These are phyloP conservation scores for Charadrius vociferus DNA, from an alignment of 2,113 vertebrate species.

Conservation along the genomic window DNA sequence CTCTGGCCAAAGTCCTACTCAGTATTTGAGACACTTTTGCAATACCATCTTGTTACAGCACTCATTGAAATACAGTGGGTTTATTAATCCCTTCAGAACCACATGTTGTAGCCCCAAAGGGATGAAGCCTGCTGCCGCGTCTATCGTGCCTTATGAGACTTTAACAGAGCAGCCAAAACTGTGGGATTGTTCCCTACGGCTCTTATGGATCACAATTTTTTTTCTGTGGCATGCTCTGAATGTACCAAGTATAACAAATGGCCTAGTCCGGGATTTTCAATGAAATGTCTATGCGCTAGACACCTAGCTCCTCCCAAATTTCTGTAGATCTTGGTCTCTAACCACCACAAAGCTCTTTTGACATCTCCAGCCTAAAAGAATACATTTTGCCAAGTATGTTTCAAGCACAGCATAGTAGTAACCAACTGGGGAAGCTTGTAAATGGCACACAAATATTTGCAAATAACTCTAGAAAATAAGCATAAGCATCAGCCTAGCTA, in stretches of 20 bases:
- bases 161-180: not conserved
- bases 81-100: slow-evolving; percentile 31
- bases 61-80: not conserved
- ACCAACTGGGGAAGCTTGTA: not conserved
- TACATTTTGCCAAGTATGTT: not conserved
- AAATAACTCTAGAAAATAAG: not conserved
- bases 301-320: not conserved
- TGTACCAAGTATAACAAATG: not conserved
- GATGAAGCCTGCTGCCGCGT: not conserved
- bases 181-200: not conserved
- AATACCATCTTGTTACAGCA: not conserved
- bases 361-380: not conserved
- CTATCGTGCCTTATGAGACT: not conserved
- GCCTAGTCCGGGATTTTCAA: not conserved
- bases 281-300: not conserved
- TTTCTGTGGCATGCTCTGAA: not conserved
- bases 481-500: not conserved
- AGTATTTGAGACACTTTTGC: not conserved
- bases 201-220: not conserved
- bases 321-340: not conserved
- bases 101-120: not conserved
- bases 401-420: not conserved
- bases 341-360: not conserved
- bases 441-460: not conserved
- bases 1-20: not conserved